Evolutionary conservation across 2,888 invertebrate genomes (phyloP), one percentile per base, ranked within the genome.

Genomic region (Epirrhoe alternata): DNA sequence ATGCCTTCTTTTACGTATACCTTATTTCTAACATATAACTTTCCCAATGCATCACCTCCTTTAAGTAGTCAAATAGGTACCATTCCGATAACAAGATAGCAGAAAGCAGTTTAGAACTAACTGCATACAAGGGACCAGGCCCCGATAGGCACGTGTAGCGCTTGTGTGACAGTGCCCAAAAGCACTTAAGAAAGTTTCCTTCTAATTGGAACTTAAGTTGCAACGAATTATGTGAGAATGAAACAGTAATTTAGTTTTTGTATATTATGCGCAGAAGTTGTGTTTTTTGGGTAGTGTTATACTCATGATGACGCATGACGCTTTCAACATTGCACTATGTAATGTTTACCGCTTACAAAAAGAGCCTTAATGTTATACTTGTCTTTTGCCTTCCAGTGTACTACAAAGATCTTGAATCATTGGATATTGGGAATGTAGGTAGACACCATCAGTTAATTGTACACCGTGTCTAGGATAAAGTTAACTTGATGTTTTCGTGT

Each of bases 71-170:
- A 17, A 35, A 30, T 58, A 51, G 50, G 42, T 52, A 62, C 55
- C 31, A 63, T 56, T 57, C 24, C 31, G 57, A 63, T 63, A 53
- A 59, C 64, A 59, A 59, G 64, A 64, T 64, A 50, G 38, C 63
- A 53, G 57, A 58, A 63, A 57, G 58, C 54, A 53, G 58, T 64
- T 64, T 64, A 42, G 38, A 59, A 50, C 59, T 59, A 64, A 53
- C 53, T 53, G 17, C 60, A 53, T 56, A 65, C 65, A 65, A 60
- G 55, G 42, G 17, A 56, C 56, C 61, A 52, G 55, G 61, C 65
- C 65, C 47, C 51, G 50, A 56, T 65, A 17, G 51, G 47, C 60
- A 65, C 54, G 56, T 51, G 55, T 51, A 33, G 51, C 59, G 24
- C 51, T 38, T 51, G 51, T 51, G 38, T 56, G 50, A 52, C 56